Base-by-base conservation (phyloP, 35 echinoderm and acorn worm genomes). In the Strongylocentrotus purpuratus region DNA sequence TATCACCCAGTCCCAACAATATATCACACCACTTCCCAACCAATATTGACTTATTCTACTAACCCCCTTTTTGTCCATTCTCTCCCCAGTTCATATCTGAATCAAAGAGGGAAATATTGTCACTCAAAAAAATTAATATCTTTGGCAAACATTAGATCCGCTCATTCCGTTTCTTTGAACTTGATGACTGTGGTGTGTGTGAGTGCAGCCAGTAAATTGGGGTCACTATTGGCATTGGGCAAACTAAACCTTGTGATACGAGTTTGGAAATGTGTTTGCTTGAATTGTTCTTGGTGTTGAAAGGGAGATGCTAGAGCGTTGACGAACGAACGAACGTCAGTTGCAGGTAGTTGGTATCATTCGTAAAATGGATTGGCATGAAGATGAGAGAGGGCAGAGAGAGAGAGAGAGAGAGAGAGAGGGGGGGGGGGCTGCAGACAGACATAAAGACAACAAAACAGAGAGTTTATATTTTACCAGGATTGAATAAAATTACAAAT, bases 31-130 rank as follows among this genome's bases (percentile, higher is more conserved):
- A 78, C 65, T 78, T 78, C 65, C 65, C 65, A 78, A 78, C 65
- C 18, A 78, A 78, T 78, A 78, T 78, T 78, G 65, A 78, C 65
- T 78, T 78, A 78, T 78, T 78, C 65, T 78, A 78, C 65, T 78
- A 78, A 78, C 65, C 65, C 28, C 65, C 65, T 78, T 55, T 55
- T 78, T 78, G 65, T 78, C 22, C 65, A 78, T 28, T 78, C 65
- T 78, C 65, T 78, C 65, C n/a, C 65, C 22, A n/a, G 7, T 78
- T 28, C 65, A 78, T n/a, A 78, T 78, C 22, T 28, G 22, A 78
- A 78, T 78, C 65, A 78, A 78, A 78, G 65, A 28, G 7, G 25
- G 65, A n/a, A 78, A 78, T 78, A 78, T 78, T 78, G 65, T 78
- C 65, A 78, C 65, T 78, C 65, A 78, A 78, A 78, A 78, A 41